phyloP scores from a whole-genome alignment of 2,113 vertebrate genomes.

The Actenoides hombroni region DNA sequence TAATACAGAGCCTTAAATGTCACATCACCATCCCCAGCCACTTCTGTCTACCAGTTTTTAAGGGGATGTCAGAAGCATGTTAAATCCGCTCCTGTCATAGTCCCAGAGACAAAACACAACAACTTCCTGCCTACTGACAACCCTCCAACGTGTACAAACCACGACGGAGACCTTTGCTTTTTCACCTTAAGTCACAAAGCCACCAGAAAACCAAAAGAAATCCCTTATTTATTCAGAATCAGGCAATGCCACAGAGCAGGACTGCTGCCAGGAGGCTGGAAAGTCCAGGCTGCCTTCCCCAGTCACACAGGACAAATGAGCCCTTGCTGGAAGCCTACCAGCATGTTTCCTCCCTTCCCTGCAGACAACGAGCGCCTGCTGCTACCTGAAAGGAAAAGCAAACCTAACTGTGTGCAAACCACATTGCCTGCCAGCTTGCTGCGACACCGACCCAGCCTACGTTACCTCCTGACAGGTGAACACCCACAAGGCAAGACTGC shows the following conservation, averaged over 20 bases:
- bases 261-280: neutral
- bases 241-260: neutral
- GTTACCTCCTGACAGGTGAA: neutral
- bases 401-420: neutral
- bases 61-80: neutral
- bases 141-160: neutral
- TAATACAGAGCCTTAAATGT: neutral
- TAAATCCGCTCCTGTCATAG: neutral
- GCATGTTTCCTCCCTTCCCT: neutral
- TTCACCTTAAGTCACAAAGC: neutral
- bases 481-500: constrained; percentile 7
- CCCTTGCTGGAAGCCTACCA: neutral
- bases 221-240: neutral
- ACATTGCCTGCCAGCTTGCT: neutral
- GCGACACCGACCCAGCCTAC: neutral
- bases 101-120: neutral
- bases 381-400: neutral
- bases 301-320: neutral
- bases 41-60: neutral
- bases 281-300: neutral
- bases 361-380: neutral
- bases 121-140: neutral
- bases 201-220: neutral
- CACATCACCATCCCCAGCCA: neutral
- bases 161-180: neutral